Evolutionary conservation across 2,888 invertebrate genomes (phyloP).

Genomic region (Ametastegia equiseti): DNA sequence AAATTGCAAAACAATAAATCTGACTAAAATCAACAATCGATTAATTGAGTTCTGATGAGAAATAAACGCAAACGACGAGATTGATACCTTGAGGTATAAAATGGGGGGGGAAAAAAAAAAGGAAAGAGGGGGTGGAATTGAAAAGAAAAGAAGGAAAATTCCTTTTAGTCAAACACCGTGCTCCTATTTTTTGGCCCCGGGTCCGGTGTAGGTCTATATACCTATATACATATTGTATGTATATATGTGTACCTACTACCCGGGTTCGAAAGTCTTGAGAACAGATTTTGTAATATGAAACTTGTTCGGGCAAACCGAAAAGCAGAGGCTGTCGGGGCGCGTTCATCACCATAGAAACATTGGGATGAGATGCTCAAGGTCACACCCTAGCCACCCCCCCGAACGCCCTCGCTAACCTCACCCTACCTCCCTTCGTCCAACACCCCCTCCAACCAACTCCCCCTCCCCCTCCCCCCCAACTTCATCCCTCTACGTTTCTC

Average conservation of each 20-base stretch:
- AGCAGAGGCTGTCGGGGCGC: conserved; percentile 53
- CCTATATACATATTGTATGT: too few relatives aligned
- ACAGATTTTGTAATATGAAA: conserved; percentile 43
- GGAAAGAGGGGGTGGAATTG: too few relatives aligned
- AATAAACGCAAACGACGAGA: too few relatives aligned
- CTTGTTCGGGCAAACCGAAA: conserved; percentile 35
- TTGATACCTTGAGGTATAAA: too few relatives aligned
- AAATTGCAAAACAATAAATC: too few relatives aligned
- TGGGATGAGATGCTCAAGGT: conserved; percentile 69
- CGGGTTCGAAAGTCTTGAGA: background rate
- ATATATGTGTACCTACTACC: background rate
- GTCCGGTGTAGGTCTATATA: background rate
- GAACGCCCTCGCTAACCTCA: conserved; percentile 12
- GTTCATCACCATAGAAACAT: conserved; percentile 69
- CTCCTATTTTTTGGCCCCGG: background rate
- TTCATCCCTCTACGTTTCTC: too few relatives aligned
- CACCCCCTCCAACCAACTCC: conserved; percentile 48
- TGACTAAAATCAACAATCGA: too few relatives aligned
- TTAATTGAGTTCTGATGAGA: too few relatives aligned
- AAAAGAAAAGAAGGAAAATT: background rate
- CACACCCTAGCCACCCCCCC: conserved; percentile 62
- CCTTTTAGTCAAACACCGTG: background rate
- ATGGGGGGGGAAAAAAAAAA: background rate
- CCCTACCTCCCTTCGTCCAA: conserved; percentile 37
- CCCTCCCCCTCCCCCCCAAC: background rate